Percentiles rank a stretch among this genome's conserved stretches.
Conservation (phyloP, 37 sponge, comb jelly and placozoan species). For the Oscarella lobularis region DNA sequence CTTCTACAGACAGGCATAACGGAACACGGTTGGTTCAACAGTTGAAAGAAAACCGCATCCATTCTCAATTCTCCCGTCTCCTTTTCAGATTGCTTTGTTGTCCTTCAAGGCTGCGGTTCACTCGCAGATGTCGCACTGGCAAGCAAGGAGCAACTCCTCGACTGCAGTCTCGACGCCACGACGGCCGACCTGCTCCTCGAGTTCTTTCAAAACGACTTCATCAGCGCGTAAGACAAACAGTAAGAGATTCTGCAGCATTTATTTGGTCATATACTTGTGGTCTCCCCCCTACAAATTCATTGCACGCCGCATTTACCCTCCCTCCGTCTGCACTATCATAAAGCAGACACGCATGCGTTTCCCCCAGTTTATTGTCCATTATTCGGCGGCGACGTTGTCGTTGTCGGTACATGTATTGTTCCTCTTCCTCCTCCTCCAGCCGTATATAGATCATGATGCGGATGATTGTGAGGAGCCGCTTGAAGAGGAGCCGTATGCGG, state of each 20-base stretch:
- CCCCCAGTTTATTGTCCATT: too few species aligned
- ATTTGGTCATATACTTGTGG: too few species aligned
- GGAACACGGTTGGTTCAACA: slow-evolving; percentile 3
- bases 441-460: slow-evolving; percentile 23
- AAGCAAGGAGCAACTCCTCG: slow-evolving; percentile 15
- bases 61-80: neutral
- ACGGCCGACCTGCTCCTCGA: slow-evolving; percentile 2
- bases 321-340: too few species aligned
- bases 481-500: too few species aligned
- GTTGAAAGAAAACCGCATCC: neutral
- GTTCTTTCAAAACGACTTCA: slow-evolving; percentile 6
- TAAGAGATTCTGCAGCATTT: too few species aligned
- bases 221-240: neutral
- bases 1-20: slow-evolving; percentile 16
- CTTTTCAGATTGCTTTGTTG: slow-evolving; percentile 14
- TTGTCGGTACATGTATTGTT: too few species aligned
- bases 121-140: slow-evolving; percentile 26
- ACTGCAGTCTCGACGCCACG: slow-evolving; percentile 21
- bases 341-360: too few species aligned
- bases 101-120: slow-evolving; percentile 38
- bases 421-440: slow-evolving; percentile 11
- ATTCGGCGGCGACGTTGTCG: too few species aligned
- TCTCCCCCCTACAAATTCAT: too few species aligned
- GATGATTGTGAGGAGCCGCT: slow-evolving; percentile 23
- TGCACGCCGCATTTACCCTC: too few species aligned